Evolutionary conservation across 2,113 vertebrate genomes (phyloP), one percentile per base, ranked within the genome.

Genomic region (Ceyx cyanopectus): DNA sequence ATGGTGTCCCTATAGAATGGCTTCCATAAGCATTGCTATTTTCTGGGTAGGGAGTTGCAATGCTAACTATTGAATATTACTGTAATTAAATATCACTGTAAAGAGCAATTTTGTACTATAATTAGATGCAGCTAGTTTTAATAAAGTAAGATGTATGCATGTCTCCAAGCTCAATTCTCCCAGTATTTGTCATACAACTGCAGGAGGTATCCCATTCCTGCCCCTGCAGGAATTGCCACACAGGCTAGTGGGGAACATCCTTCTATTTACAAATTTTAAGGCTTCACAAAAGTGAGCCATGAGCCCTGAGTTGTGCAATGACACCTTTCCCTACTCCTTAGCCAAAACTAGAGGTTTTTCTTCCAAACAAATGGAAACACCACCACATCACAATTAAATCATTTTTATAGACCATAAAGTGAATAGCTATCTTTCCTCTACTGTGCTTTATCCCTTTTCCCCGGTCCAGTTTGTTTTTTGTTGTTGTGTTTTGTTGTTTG

Each of bases 211-310:
- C 32, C 26, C 1, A 0, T 40, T 82, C 50, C 29, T 81, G 26
- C 22, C 9, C 24, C 26, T 4, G 0, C 1, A 22, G 56, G 50
- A 34, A 65, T 56, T 22, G 14, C 26, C 2, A 1, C 14, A 9
- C 16, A 26, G 12, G 8, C 41, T 69, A n/a, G 34, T 40, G 34
- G 6, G 20, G 12, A 23, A 48, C 3, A 63, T 4, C 21, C 27
- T 51, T 34, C 41, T 81, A 5, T 70, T 69, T 56, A 46, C 54
- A 90, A 21, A 61, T 29, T 17, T 4, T 43, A 46, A 43, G 85
- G 40, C 29, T 67, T 77, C 21, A 3, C 2, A 4, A 57, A 45
- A 45, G 40, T 10, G 40, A 60, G 32, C 32, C 3, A 1, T 1
- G 24, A 69, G 19, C 48, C 45, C 5, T 5, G 21, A 75, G 5